Percentiles rank a stretch among this genome's conserved stretches.
Conservation (phyloP, 2,113 vertebrate genomes). For the Aldabrachelys gigantea region DNA sequence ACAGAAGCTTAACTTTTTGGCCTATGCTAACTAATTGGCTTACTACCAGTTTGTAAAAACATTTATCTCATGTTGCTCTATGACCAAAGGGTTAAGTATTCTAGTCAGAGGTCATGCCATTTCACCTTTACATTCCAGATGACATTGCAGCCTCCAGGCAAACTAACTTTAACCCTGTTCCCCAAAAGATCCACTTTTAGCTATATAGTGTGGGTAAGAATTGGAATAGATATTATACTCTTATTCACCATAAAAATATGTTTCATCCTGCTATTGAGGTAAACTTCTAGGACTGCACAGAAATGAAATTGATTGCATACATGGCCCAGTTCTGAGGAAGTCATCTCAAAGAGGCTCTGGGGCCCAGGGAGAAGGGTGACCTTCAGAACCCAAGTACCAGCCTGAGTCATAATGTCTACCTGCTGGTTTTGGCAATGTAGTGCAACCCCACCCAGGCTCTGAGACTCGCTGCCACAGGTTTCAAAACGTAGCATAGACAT, state of each 20-base stretch:
- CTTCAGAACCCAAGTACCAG: neutral
- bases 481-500: neutral
- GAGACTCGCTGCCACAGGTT: neutral
- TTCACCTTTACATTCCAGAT: constrained; percentile 25
- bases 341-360: neutral
- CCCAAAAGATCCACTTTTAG: constrained; percentile 44
- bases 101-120: neutral
- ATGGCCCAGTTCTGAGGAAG: neutral
- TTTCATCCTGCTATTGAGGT: neutral
- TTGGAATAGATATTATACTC: neutral
- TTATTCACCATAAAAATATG: neutral
- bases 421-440: neutral
- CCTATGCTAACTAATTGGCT: neutral
- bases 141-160: constrained; percentile 24
- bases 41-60: neutral
- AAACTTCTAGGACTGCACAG: neutral
- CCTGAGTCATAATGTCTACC: neutral
- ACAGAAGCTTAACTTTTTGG: neutral
- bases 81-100: constrained; percentile 17
- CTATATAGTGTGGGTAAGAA: neutral
- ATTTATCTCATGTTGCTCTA: neutral
- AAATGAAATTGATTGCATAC: neutral
- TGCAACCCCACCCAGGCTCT: neutral
- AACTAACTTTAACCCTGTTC: constrained; percentile 44
- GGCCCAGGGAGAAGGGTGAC: neutral